phyloP scores from a whole-genome alignment of 2,113 vertebrate species.

The Oceanodroma tethys region DNA sequence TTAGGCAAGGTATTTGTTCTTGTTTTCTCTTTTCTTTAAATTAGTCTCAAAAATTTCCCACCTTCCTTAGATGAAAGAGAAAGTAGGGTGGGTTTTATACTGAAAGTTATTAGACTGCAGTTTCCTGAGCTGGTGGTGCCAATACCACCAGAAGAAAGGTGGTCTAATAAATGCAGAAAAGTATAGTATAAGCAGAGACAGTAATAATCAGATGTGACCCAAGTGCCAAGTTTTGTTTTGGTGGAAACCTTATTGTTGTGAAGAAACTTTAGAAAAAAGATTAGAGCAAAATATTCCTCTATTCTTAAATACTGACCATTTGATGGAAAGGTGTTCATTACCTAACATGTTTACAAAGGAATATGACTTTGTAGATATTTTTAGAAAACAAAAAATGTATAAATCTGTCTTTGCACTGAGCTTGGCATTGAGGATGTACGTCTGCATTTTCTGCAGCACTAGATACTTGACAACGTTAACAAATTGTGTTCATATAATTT shows the following conservation, averaged over 20 bases:
- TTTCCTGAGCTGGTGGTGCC: background rate
- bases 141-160: background rate
- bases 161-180: background rate
- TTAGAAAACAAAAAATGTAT: background rate
- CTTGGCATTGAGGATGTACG: background rate
- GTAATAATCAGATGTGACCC: background rate
- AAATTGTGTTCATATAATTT: background rate
- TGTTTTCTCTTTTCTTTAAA: background rate
- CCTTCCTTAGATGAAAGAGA: background rate
- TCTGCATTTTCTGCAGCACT: slow-evolving; percentile 9
- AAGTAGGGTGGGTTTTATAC: background rate
- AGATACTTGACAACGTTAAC: background rate
- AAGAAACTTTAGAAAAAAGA: background rate
- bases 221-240: background rate
- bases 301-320: background rate
- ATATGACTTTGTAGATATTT: background rate
- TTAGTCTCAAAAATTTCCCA: background rate
- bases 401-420: background rate
- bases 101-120: background rate
- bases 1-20: background rate
- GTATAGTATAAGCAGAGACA: background rate
- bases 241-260: background rate
- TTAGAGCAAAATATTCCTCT: background rate
- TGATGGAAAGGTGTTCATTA: background rate
- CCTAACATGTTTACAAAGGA: background rate